phyloP scores from a whole-genome alignment of 2,797 vertebrate genomes.

The Scyliorhinus canicula region DNA sequence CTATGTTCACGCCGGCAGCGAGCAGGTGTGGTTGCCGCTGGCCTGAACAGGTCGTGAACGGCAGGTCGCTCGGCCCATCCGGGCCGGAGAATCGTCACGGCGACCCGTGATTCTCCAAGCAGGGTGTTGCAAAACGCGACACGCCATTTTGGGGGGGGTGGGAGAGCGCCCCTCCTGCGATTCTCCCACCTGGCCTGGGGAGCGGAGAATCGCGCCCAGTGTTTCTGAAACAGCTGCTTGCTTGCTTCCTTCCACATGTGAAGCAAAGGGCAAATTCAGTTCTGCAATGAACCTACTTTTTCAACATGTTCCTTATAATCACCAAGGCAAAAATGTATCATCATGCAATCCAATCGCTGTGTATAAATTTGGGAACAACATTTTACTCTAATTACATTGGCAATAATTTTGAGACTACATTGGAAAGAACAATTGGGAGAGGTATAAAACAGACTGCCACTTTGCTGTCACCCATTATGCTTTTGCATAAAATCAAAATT shows the following conservation, averaged over 20 bases:
- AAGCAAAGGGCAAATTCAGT: background rate
- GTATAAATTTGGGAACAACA: background rate
- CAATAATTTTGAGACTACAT: background rate
- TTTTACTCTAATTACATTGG: background rate
- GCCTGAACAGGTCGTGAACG: no score
- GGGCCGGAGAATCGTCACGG: no score
- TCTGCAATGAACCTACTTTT: background rate
- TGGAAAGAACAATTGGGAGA: background rate
- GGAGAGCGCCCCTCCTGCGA: no score
- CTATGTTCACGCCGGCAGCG: no score
- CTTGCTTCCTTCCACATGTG: background rate
- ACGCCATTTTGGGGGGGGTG: no score
- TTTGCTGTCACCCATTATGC: background rate
- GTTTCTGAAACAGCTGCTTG: background rate
- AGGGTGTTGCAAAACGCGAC: no score
- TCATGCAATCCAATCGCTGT: background rate
- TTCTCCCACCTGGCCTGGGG: no score
- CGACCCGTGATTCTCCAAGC: no score
- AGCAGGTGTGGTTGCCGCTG: no score
- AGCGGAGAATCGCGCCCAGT: no score
- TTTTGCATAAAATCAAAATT: background rate
- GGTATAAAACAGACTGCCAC: background rate
- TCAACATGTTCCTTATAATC: background rate
- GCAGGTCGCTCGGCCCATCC: no score
- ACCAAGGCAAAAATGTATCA: background rate